Conservation (phyloP, 2,797 vertebrate genomes). For the Valencia hispanica region DNA sequence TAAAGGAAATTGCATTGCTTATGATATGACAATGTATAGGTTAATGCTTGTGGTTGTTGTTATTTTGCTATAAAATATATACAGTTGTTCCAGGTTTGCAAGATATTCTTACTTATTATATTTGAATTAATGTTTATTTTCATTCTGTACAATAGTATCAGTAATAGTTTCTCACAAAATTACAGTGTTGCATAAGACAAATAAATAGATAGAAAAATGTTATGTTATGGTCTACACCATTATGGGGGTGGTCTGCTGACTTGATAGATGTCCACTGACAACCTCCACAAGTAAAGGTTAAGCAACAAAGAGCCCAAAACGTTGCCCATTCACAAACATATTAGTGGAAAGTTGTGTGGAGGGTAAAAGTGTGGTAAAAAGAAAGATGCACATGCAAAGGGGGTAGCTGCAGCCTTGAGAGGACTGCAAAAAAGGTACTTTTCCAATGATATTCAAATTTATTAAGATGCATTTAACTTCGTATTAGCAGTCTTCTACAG, state of each 20-base stretch:
- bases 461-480: background rate
- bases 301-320: background rate
- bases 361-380: background rate
- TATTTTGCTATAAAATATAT: background rate
- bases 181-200: background rate
- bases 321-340: background rate
- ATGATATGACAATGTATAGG: background rate
- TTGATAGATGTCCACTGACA: background rate
- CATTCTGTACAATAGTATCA: background rate
- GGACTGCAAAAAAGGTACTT: no score
- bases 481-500: background rate
- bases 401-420: background rate
- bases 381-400: background rate
- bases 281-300: background rate
- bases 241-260: background rate
- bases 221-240: background rate
- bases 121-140: background rate
- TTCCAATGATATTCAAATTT: background rate
- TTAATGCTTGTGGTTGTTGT: background rate
- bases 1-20: background rate
- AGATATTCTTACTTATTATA: constrained; percentile 2
- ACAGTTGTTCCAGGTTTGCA: background rate
- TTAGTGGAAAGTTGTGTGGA: background rate
- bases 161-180: background rate
- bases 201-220: background rate